A percentile compares a stretch with the other conserved stretches of the same genome.
These are phyloP conservation scores for Monodelphis domestica DNA, from an alignment of 2,797 vertebrate genomes.

Conservation along the genomic window DNA sequence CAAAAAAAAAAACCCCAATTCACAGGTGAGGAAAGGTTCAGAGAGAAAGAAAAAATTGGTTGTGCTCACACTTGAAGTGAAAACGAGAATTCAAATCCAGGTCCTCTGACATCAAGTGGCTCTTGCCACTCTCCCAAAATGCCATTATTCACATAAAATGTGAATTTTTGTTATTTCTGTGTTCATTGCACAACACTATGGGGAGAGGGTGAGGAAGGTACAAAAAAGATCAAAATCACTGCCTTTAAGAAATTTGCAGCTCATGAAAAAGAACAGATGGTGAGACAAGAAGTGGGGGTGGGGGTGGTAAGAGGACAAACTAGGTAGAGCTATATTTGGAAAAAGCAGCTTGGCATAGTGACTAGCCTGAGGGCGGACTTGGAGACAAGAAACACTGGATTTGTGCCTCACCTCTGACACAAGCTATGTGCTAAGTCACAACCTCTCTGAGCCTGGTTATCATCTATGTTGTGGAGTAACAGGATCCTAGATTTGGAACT, in stretches of 20 bases:
- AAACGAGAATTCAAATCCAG: neutral
- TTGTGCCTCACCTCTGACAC: neutral
- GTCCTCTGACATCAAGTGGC: neutral
- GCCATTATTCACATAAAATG: neutral
- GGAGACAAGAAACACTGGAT: neutral
- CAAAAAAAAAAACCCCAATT: neutral
- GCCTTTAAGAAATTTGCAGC: neutral
- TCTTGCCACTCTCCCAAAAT: neutral
- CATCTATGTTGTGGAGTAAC: neutral
- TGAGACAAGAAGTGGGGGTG: neutral
- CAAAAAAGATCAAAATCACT: neutral
- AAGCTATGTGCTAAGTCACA: neutral
- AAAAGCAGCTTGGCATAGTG: neutral
- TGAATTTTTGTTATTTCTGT: neutral
- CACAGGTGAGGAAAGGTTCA: neutral
- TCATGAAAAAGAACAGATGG: conserved; percentile 3
- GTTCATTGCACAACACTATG: neutral
- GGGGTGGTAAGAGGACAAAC: neutral
- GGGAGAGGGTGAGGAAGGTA: neutral
- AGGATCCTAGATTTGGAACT: neutral
- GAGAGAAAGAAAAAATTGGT: neutral
- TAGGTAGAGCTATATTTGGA: neutral
- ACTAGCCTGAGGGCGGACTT: neutral
- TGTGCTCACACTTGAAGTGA: neutral
- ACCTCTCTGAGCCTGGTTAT: neutral